Conservation (phyloP, 2,113 vertebrate species). For the Menura novaehollandiae region DNA sequence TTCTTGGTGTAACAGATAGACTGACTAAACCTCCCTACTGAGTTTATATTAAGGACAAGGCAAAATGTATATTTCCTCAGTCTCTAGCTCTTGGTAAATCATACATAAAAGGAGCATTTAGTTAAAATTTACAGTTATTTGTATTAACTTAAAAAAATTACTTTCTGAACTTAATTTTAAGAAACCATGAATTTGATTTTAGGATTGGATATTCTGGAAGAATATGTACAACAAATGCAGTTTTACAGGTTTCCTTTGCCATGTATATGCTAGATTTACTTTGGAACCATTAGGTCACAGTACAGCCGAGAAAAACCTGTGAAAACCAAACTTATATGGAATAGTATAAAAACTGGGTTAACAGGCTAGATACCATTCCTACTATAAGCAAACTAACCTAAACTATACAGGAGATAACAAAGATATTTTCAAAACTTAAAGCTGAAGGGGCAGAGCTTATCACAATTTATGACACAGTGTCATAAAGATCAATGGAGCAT, state of each 20-base stretch:
- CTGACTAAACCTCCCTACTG: background rate
- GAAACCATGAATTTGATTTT: slow-evolving; percentile 62
- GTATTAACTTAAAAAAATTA: background rate
- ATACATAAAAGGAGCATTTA: background rate
- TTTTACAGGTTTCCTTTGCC: slow-evolving; percentile 43
- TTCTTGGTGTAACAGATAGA: background rate
- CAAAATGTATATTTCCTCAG: background rate
- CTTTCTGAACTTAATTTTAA: background rate
- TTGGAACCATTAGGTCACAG: slow-evolving; percentile 24
- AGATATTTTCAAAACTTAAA: slow-evolving; percentile 18
- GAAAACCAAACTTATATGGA: background rate
- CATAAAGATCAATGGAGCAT: slow-evolving; percentile 12
- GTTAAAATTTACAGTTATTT: background rate
- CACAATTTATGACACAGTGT: slow-evolving; percentile 23
- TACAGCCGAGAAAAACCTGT: background rate
- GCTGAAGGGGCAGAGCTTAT: background rate
- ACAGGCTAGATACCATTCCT: slow-evolving; percentile 22
- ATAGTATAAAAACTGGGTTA: slow-evolving; percentile 10
- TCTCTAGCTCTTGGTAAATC: background rate
- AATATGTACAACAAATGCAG: slow-evolving; percentile 16
- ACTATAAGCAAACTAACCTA: slow-evolving; percentile 29
- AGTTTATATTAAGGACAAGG: background rate
- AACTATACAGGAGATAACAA: background rate
- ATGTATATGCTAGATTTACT: slow-evolving; percentile 40
- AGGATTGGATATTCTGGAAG: slow-evolving; percentile 6